A percentile compares a stretch with the other conserved stretches of the same genome.
phyloP scores from a whole-genome alignment of 2,888 invertebrate species.

The Drosophila mettleri region DNA sequence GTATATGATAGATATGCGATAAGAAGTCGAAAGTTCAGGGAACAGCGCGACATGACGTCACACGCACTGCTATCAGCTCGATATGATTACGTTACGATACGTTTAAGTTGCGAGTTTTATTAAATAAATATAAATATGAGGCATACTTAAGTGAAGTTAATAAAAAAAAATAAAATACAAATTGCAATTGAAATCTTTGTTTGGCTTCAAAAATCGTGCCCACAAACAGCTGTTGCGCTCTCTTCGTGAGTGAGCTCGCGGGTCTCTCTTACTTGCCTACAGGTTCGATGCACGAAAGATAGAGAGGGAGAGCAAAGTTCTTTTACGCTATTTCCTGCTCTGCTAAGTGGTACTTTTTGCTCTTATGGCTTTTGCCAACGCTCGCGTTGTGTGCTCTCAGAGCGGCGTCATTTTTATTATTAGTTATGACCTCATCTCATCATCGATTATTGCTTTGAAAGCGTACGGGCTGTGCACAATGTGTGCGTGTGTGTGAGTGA shows the following conservation, averaged over 20 bases:
- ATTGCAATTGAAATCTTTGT: conserved; percentile 22
- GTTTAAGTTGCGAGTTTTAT: conserved; percentile 49
- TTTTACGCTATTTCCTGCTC: conserved; percentile 39
- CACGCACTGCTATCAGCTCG: conserved; percentile 10
- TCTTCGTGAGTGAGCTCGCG: background rate
- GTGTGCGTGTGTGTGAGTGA: conserved; percentile 18
- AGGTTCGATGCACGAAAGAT: background rate
- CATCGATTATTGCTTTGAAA: conserved; percentile 84
- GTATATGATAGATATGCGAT: conserved; percentile 18
- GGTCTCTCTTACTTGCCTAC: background rate
- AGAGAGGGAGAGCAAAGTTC: conserved; percentile 21
- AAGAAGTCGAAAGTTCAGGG: conserved; percentile 48
- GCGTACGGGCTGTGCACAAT: conserved; percentile 18
- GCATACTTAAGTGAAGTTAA: conserved; percentile 23
- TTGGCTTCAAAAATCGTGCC: conserved; percentile 41
- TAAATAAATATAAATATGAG: conserved; percentile 52
- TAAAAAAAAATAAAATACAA: background rate
- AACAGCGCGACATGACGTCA: conserved; percentile 54
- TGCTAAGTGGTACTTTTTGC: conserved; percentile 29
- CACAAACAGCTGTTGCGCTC: conserved; percentile 51
- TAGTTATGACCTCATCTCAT: conserved; percentile 86
- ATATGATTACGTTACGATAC: conserved; percentile 56
- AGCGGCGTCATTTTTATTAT: conserved; percentile 84
- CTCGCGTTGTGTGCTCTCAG: conserved; percentile 18
- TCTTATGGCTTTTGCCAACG: conserved; percentile 31